These are phyloP conservation scores for Eupithecia dodoneata DNA, from an alignment of 2,888 invertebrate species.

Conservation along the genomic window DNA sequence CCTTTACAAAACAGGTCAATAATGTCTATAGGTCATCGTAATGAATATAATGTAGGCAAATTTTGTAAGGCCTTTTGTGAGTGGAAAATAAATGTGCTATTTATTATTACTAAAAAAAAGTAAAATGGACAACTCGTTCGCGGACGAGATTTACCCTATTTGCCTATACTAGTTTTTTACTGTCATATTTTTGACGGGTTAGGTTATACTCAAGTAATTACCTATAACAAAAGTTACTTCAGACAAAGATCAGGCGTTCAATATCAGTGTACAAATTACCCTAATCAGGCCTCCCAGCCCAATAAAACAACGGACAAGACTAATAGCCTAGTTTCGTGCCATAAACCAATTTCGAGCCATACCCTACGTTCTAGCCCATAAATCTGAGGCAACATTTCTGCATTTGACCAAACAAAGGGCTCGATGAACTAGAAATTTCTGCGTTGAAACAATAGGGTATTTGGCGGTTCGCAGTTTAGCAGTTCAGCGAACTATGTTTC, in stretches of 20 bases:
- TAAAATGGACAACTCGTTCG: no score
- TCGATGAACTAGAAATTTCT: not conserved
- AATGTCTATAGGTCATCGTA: no score
- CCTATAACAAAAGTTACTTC: not conserved
- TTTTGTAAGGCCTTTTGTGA: no score
- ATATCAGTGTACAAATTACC: slow-evolving; percentile 19
- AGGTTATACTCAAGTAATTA: no score
- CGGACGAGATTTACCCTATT: no score
- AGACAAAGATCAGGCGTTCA: slow-evolving; percentile 9
- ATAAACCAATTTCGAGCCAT: slow-evolving; percentile 30
- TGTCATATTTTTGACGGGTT: no score
- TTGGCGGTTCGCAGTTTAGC: not conserved
- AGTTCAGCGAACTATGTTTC: not conserved
- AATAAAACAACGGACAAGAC: slow-evolving; percentile 26
- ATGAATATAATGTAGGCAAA: no score
- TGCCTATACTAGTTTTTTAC: no score
- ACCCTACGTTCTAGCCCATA: slow-evolving; percentile 22
- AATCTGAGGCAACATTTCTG: slow-evolving; percentile 29
- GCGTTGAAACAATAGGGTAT: slow-evolving; percentile 15
- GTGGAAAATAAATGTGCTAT: no score
- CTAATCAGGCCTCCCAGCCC: slow-evolving; percentile 17
- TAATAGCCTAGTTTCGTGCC: slow-evolving; percentile 28
- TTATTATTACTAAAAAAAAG: no score
- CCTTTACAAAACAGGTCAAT: no score
- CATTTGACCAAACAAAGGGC: slow-evolving; percentile 35